These are phyloP conservation scores for Eupithecia pulchellata DNA, from an alignment of 2,888 invertebrate species.

Conservation along the genomic window DNA sequence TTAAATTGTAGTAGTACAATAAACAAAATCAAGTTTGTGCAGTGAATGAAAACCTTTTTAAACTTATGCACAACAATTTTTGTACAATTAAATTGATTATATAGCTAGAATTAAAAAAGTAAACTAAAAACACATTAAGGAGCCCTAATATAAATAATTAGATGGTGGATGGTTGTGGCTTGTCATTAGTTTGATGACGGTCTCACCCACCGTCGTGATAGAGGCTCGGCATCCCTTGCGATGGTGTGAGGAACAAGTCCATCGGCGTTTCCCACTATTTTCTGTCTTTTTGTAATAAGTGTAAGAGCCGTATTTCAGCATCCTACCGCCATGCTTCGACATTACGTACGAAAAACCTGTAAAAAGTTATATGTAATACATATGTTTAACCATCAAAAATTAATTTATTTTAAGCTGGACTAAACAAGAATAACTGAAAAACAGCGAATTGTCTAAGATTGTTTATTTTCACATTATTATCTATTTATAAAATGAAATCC, in stretches of 20 bases:
- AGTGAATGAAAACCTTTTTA: no score
- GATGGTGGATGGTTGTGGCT: background rate
- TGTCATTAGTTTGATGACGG: slow-evolving; percentile 28
- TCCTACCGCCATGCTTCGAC: background rate
- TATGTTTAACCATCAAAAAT: background rate
- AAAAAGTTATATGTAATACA: background rate
- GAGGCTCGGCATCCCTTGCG: slow-evolving; percentile 6
- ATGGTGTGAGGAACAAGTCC: slow-evolving; percentile 9
- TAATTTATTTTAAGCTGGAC: background rate
- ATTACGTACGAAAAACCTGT: slow-evolving; percentile 4
- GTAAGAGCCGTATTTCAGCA: slow-evolving; percentile 1
- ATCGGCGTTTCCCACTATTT: slow-evolving; percentile 18
- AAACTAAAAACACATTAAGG: no score
- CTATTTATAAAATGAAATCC: no score
- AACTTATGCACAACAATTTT: no score
- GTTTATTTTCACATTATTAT: background rate
- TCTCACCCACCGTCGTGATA: slow-evolving; percentile 37
- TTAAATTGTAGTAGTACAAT: no score
- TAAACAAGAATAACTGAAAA: background rate
- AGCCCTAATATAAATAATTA: background rate
- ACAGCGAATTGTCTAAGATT: background rate
- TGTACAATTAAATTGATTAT: no score
- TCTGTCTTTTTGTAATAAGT: slow-evolving; percentile 10
- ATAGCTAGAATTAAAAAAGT: no score
- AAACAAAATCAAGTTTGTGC: no score